These are phyloP conservation scores for Allolobophora icterica DNA, from an alignment of 2,888 invertebrate genomes.

Conservation along the genomic window DNA sequence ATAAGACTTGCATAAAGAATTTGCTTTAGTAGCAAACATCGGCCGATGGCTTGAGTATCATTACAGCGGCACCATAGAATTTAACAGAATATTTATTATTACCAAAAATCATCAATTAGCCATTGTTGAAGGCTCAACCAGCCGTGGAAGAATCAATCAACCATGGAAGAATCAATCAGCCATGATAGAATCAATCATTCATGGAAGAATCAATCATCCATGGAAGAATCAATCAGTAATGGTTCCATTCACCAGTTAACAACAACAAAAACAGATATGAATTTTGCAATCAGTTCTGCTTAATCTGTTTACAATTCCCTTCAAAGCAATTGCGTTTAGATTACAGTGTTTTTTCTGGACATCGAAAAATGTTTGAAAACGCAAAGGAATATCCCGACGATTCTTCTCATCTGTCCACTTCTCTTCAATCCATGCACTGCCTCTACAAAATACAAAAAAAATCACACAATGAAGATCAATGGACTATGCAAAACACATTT, in stretches of 20 bases:
- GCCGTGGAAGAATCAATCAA: too few relatives aligned
- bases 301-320: neutral
- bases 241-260: neutral
- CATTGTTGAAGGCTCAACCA: too few relatives aligned
- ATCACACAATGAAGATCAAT: neutral
- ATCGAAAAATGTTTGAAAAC: neutral
- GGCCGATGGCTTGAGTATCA: too few relatives aligned
- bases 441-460: neutral
- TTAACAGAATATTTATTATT: too few relatives aligned
- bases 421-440: neutral
- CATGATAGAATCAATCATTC: too few relatives aligned
- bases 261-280: neutral
- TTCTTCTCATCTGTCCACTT: neutral
- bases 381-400: neutral
- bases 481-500: neutral
- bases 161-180: too few relatives aligned
- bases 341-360: neutral
- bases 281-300: neutral
- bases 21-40: too few relatives aligned
- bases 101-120: too few relatives aligned
- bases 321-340: neutral
- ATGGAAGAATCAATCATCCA: too few relatives aligned
- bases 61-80: too few relatives aligned
- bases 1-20: too few relatives aligned
- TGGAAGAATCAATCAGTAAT: too few relatives aligned